Evolutionary conservation across 2,113 vertebrate genomes (phyloP).

Genomic region (Ceyx cyanopectus): DNA sequence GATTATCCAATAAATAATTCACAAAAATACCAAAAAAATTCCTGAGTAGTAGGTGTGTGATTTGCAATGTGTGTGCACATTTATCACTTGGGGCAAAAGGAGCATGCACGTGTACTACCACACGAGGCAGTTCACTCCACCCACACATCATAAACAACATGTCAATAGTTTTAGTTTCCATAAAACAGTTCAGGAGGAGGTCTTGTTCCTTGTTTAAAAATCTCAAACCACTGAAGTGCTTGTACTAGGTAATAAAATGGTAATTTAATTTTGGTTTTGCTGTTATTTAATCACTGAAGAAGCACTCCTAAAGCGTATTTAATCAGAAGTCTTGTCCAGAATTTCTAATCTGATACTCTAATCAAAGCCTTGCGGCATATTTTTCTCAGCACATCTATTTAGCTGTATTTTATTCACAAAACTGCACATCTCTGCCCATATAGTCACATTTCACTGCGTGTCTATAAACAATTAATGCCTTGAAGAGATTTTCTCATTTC

Average conservation of each 20-base stretch:
- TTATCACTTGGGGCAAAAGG: background rate
- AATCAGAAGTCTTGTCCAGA: background rate
- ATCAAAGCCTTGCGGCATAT: background rate
- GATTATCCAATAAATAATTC: background rate
- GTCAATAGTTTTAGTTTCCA: background rate
- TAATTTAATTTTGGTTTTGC: background rate
- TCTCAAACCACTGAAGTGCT: background rate
- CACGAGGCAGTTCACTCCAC: background rate
- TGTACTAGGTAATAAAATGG: background rate
- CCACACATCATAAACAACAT: background rate
- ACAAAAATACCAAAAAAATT: conserved; percentile 4
- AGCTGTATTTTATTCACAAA: background rate
- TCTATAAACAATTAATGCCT: background rate
- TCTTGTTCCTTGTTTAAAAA: background rate
- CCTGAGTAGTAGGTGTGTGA: background rate
- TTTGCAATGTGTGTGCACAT: background rate
- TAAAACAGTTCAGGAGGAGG: background rate
- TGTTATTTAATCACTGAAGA: conserved; percentile 11
- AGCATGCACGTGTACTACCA: background rate
- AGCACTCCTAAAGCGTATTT: background rate
- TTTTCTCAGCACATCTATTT: background rate
- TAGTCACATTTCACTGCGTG: background rate
- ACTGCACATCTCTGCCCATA: background rate
- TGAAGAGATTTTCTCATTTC: background rate
- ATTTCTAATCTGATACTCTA: background rate